Evolutionary conservation across 2,888 invertebrate species (phyloP), one percentile per base, ranked within the genome.

Genomic region (Helobdella robusta): DNA sequence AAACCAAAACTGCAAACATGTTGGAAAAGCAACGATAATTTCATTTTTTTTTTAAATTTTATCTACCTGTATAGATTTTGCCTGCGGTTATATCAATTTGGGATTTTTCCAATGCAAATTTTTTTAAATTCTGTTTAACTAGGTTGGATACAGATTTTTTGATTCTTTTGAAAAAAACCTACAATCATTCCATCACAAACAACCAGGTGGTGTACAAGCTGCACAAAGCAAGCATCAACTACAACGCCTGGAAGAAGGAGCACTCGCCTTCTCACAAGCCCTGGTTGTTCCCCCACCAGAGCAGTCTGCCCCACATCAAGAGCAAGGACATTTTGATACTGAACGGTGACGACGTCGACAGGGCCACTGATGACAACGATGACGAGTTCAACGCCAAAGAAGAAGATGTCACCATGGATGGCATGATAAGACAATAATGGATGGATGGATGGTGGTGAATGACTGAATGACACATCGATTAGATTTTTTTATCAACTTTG

Each of bases 281-380:
- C 0, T 92, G 92, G 92, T 83, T 87, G 66, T 85, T 85, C 77
- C 91, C 91, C 0, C 91, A 91, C 75, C 89, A 91, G 79, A 86
- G 89, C 70, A 82, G 83, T 1, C 82, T 87, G 0, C 86, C 86
- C 15, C 59, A 28, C 23, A 34, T 62, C 1, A 62, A 50, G 8
- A 62, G 48, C 32, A 48, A 50, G n/a, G 62, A 62, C 35, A 62
- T 62, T 6, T 28, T 62, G 32, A 23, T n/a, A 11, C 15, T 62
- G 46, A 18, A 34, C 15, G 15, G 18, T 32, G 60, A 60, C 25
- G n/a, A n/a, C n/a, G n/a, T n/a, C n/a, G n/a, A n/a, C n/a, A n/a
- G n/a, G 18, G 50, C 30, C n/a, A 30, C 64, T 34, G 54, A 69
- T 8, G 70, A 68, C 20, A 48, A 36, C 11, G 64, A 67, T 36